Base-by-base conservation (phyloP, 2,797 vertebrate genomes). In the Spinus pinus region DNA sequence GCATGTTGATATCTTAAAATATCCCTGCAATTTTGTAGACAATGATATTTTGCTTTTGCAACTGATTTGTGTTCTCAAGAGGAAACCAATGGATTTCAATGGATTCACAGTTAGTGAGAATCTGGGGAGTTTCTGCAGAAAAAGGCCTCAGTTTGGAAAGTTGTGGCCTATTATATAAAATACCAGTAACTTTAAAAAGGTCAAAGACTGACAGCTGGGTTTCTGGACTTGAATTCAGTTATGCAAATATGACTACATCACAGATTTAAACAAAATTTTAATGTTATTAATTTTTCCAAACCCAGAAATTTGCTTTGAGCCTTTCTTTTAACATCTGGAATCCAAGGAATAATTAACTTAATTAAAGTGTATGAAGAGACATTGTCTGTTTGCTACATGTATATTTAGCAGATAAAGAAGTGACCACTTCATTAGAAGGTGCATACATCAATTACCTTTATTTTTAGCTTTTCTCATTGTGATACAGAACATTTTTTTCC, bases 301-400 rank as follows among this genome's bases (percentile, higher is more conserved):
- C 3, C 1, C 14, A 67, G 39, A 86, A 71, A 54, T 80, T 82
- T 90, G 50, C 94, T 58, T 65, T 47, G 24, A 86, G 82, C 51
- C 6, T 65, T 58, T 58, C 46, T 51, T 44, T 65, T 19, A 80
- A 83, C 69, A 94, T 94, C 92, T 95, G 92, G 73, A 73, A 81
- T 88, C 25, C 25, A 62, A 27, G 6, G 31, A 88, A 81, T 77
- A 92, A 90, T 94, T 86, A 84, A 25, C 80, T 86, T 90, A 95
- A 95, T 93, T 79, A 88, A 79, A 30, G 39, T 58, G 25, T 66
- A 84, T 23, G 15, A 84, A 79, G 21, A 79, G 35, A 70, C 3
- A 3, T 53, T 81, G 65, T 57, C 42, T 86, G 23, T 65, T 75
- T 69, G 20, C 7, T 35, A 75, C 60, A 56, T 72, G 11, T 51